Conservation (phyloP, 2,888 invertebrate species). For the Caenorhabditis sulstoni region DNA sequence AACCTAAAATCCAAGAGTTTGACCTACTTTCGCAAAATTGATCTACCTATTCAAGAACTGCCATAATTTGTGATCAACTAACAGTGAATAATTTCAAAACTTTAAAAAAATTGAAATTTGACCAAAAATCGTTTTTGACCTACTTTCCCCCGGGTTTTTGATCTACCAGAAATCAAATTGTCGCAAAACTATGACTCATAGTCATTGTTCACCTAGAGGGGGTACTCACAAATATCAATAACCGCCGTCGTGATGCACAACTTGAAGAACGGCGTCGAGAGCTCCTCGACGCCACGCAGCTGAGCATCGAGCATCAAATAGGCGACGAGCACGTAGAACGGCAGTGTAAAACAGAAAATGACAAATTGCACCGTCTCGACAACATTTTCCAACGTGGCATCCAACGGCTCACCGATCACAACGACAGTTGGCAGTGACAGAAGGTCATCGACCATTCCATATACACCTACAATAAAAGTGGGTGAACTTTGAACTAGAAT, state of each 20-base stretch:
- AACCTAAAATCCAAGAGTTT: too few relatives aligned
- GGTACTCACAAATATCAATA: slow-evolving; percentile 53
- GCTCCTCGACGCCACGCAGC: slow-evolving; percentile 24
- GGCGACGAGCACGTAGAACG: slow-evolving; percentile 39
- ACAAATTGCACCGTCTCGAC: slow-evolving; percentile 48
- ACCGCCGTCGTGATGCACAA: slow-evolving; percentile 49
- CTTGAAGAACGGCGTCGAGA: slow-evolving; percentile 58
- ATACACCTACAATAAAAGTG: background rate
- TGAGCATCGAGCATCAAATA: slow-evolving; percentile 43
- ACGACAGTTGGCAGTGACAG: slow-evolving; percentile 28
- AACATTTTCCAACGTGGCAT: slow-evolving; percentile 37
- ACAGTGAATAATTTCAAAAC: too few relatives aligned
- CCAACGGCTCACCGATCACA: slow-evolving; percentile 32
- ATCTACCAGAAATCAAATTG: too few relatives aligned
- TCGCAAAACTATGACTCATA: too few relatives aligned
- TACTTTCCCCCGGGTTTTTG: too few relatives aligned
- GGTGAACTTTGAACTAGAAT: too few relatives aligned
- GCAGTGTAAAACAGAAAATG: slow-evolving; percentile 46
- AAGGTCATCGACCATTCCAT: slow-evolving; percentile 37
- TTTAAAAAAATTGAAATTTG: too few relatives aligned
- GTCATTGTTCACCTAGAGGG: too few relatives aligned
- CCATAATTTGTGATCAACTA: too few relatives aligned
- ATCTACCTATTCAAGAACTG: too few relatives aligned
- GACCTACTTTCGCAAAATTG: too few relatives aligned
- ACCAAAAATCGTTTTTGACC: too few relatives aligned